phyloP scores from a whole-genome alignment of 2,797 vertebrate genomes.

The Poeciliopsis turneri region DNA sequence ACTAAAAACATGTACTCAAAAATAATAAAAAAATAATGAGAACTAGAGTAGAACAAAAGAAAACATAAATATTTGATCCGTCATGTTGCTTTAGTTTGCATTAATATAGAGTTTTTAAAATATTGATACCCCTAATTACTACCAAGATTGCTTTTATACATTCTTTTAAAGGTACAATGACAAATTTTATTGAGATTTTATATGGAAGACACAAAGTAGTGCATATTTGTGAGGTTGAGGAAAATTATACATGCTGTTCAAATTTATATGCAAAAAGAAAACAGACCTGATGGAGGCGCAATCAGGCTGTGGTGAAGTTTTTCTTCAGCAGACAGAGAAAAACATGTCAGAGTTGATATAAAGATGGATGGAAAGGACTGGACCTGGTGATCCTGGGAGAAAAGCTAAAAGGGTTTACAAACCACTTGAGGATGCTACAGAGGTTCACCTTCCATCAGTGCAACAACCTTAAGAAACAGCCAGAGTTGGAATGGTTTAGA shows the following conservation, averaged over 20 bases:
- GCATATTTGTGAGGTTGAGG: background rate
- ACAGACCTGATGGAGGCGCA: background rate
- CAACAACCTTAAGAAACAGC: background rate
- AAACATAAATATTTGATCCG: background rate
- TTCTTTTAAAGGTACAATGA: background rate
- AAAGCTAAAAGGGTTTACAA: background rate
- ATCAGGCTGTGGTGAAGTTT: background rate
- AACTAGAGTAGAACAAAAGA: background rate
- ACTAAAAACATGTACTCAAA: no score
- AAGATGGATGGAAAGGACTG: background rate
- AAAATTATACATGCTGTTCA: background rate
- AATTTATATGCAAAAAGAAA: background rate
- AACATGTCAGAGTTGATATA: background rate
- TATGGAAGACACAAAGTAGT: background rate
- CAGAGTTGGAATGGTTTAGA: background rate
- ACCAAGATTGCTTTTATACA: background rate
- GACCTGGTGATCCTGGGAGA: background rate
- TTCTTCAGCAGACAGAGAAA: background rate
- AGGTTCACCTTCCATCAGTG: background rate
- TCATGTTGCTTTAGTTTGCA: background rate
- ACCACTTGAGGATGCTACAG: background rate
- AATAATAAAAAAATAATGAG: background rate
- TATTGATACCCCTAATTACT: background rate
- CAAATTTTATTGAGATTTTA: background rate
- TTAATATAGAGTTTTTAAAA: background rate